Percentiles rank a stretch among this genome's conserved stretches.
Conservation (phyloP, 2,888 invertebrate species). For the Charanyca ferruginea region DNA sequence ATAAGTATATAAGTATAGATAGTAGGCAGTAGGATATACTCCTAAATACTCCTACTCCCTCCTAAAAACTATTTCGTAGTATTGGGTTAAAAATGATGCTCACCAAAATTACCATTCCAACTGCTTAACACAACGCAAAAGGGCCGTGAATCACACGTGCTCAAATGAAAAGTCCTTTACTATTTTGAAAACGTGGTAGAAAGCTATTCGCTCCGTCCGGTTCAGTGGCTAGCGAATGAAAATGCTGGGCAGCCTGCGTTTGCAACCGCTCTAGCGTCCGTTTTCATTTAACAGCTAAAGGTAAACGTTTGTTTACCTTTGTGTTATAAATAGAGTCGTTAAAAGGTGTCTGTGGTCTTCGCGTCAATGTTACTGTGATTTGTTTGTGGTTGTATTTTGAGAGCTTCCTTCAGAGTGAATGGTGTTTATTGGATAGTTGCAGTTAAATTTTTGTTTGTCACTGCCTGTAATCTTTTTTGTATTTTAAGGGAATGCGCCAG, state of each 20-base stretch:
- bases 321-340: conserved; percentile 61
- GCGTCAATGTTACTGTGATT: conserved; percentile 48
- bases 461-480: neutral
- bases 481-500: no score
- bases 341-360: conserved; percentile 52
- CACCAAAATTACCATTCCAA: conserved; percentile 38
- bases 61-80: no score
- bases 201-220: conserved; percentile 60
- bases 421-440: conserved; percentile 43
- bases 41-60: no score
- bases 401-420: conserved; percentile 33
- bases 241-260: conserved; percentile 58
- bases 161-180: conserved; percentile 62
- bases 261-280: conserved; percentile 53
- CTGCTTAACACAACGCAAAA: conserved; percentile 43
- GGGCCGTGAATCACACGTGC: conserved; percentile 52
- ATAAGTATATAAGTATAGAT: no score
- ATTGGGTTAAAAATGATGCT: conserved; percentile 42
- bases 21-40: no score
- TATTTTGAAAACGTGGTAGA: conserved; percentile 61
- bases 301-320: conserved; percentile 63
- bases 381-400: conserved; percentile 50
- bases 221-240: conserved; percentile 64
- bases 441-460: conserved; percentile 13
- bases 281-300: conserved; percentile 64